phyloP scores from a whole-genome alignment of 2,113 vertebrate species.

The Acrocephalus kingi region DNA sequence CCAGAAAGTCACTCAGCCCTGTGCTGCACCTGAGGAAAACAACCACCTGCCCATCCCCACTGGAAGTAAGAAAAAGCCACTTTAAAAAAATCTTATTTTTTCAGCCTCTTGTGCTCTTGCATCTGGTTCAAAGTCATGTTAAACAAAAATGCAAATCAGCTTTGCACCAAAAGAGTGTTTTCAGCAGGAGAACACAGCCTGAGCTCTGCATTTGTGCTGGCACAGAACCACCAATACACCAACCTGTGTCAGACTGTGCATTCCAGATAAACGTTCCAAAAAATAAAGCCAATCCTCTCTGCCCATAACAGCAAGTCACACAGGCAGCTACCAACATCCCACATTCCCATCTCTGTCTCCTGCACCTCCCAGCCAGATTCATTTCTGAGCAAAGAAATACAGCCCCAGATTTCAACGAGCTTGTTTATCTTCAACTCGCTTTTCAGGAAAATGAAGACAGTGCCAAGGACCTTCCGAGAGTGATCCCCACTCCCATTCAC shows the following conservation, averaged over 20 bases:
- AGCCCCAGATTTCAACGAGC: neutral
- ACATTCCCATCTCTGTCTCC: neutral
- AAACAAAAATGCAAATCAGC: neutral
- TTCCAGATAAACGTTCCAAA: neutral
- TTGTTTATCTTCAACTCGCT: neutral
- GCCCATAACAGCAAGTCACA: neutral
- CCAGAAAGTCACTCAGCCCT: fast-evolving
- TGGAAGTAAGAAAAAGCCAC: neutral
- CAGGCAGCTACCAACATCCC: neutral
- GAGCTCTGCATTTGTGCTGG: neutral
- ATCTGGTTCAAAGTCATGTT: neutral
- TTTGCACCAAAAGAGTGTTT: neutral
- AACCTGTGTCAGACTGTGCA: neutral
- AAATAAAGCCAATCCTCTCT: neutral
- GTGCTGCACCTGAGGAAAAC: neutral
- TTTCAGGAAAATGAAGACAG: neutral
- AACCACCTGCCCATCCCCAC: neutral
- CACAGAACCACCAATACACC: neutral
- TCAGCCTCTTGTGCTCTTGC: neutral
- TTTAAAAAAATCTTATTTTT: neutral
- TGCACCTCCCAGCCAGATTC: neutral
- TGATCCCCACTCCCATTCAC: neutral
- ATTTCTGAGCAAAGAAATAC: neutral
- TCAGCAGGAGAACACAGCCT: neutral
- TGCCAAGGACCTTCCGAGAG: neutral